These are phyloP conservation scores for Poecilobothrus nobilitatus DNA, from an alignment of 2,888 invertebrate species.

Conservation along the genomic window DNA sequence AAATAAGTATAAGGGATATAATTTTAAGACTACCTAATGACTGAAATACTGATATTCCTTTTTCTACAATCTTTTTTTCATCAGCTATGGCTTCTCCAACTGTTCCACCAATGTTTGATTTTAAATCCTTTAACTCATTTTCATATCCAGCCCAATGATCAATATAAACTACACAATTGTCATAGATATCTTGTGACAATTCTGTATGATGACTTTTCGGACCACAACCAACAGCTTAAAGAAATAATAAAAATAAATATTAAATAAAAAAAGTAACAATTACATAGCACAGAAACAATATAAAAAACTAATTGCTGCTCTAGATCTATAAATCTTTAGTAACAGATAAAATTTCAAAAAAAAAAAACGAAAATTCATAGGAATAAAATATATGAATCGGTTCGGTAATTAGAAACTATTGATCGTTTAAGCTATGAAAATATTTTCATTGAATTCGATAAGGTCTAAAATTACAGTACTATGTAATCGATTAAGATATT, in stretches of 20 bases:
- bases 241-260: slow-evolving; percentile 5
- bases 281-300: not conserved
- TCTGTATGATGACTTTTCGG: slow-evolving; percentile 45
- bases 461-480: no score
- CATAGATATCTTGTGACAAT: slow-evolving; percentile 48
- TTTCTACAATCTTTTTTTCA: slow-evolving; percentile 29
- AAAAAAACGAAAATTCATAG: no score
- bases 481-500: no score
- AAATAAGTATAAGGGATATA: no score
- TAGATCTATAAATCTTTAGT: no score
- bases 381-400: no score
- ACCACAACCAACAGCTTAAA: slow-evolving; percentile 53
- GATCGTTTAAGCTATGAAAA: no score
- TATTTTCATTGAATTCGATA: no score
- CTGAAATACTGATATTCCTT: slow-evolving; percentile 51
- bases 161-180: slow-evolving; percentile 46
- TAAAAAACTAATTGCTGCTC: no score
- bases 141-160: slow-evolving; percentile 49
- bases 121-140: slow-evolving; percentile 47
- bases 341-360: no score
- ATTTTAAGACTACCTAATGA: slow-evolving; percentile 48
- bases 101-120: slow-evolving; percentile 48
- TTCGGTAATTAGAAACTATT: no score
- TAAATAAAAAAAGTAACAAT: not conserved
- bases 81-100: slow-evolving; percentile 49